Evolutionary conservation across 2,888 invertebrate genomes (phyloP).

Genomic region (Andrena marginata): DNA sequence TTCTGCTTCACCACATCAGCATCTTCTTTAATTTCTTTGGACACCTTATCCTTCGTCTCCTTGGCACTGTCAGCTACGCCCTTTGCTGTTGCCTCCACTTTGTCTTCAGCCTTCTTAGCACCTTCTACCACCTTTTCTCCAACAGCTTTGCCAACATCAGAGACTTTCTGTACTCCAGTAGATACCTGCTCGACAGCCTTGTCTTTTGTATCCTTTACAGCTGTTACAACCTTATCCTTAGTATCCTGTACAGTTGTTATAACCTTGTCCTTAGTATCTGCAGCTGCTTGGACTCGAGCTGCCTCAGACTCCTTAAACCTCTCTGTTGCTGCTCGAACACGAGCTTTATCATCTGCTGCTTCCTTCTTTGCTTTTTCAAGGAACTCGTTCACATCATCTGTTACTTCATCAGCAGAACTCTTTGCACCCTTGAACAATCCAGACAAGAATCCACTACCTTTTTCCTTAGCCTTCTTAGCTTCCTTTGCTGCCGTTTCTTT

Average conservation of each 20-base stretch:
- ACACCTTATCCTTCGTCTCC: constrained; percentile 60
- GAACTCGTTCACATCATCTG: constrained; percentile 83
- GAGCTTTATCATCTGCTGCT: constrained; percentile 58
- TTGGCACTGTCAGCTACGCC: constrained; percentile 54
- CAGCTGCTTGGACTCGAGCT: constrained; percentile 61
- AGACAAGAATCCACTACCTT: constrained; percentile 70
- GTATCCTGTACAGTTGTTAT: constrained; percentile 30
- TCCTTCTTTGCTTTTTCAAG: constrained; percentile 68
- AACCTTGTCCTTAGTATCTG: constrained; percentile 76
- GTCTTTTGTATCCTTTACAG: background rate
- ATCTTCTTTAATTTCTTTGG: constrained; percentile 80
- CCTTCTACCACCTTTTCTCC: constrained; percentile 1
- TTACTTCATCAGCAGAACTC: constrained; percentile 65
- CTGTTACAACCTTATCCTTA: constrained; percentile 42
- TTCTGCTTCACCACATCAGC: constrained; percentile 66
- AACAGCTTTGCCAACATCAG: constrained; percentile 2
- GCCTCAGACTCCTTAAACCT: constrained; percentile 50
- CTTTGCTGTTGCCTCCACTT: background rate
- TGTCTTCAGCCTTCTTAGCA: background rate
- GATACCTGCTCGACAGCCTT: background rate
- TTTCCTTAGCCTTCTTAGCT: constrained; percentile 75
- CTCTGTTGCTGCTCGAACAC: constrained; percentile 25
- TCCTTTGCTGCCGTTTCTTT: constrained; percentile 68
- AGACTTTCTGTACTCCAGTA: background rate
- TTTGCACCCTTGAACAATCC: constrained; percentile 73